Percentiles rank a stretch among this genome's conserved stretches.
phyloP scores from a whole-genome alignment of 2,113 vertebrate species.

The Microtus ochrogaster region DNA sequence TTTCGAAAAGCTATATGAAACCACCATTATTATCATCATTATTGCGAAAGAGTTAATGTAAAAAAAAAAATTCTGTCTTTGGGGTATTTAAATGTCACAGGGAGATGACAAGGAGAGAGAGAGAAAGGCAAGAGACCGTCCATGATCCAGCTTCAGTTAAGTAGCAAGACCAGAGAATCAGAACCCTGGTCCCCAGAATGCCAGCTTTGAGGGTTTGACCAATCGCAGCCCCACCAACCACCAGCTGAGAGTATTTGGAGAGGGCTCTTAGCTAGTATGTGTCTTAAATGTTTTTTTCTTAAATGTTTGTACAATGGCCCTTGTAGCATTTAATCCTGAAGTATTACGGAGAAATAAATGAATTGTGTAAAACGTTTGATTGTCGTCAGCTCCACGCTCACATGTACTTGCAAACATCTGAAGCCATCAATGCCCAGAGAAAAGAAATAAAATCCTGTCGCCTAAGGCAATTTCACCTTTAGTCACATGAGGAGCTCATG shows the following conservation, averaged over 20 bases:
- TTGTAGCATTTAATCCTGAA: neutral
- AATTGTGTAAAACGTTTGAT: neutral
- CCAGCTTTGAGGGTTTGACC: neutral
- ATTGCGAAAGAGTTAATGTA: no score
- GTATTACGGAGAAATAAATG: neutral
- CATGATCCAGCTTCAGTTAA: neutral
- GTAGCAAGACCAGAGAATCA: neutral
- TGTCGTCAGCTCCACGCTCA: neutral
- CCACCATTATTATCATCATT: no score
- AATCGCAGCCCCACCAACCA: no score
- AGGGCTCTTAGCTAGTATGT: neutral
- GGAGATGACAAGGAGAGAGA: no score
- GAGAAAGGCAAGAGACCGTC: neutral
- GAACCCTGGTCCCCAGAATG: neutral
- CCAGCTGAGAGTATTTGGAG: neutral
- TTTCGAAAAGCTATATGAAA: no score
- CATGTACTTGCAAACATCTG: neutral
- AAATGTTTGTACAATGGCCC: neutral
- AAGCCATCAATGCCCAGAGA: neutral
- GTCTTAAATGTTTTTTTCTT: neutral
- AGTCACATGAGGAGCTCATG: neutral
- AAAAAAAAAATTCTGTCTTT: no score
- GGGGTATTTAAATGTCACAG: no score
- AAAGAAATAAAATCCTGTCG: neutral
- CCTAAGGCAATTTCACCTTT: neutral